Evolutionary conservation across 2,113 vertebrate species (phyloP), one percentile per base, ranked within the genome.

Genomic region (Numenius arquata): DNA sequence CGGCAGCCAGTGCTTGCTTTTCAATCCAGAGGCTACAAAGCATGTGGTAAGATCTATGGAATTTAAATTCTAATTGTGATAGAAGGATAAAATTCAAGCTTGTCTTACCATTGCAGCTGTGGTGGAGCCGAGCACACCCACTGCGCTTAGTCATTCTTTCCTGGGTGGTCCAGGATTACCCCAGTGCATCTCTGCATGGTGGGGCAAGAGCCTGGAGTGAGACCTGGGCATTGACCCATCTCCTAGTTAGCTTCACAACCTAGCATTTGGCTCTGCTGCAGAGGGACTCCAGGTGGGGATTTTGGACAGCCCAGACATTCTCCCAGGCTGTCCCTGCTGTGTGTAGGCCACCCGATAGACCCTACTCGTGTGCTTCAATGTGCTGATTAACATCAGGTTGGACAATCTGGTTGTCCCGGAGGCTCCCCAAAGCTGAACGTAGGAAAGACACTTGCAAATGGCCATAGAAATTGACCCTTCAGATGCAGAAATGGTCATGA

Each of bases 141-240:
- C 13, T 0, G 0, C 1, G 1, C n/a, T 58, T 45, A 43, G 36
- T 32, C 52, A 23, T 22, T 50, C 11, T 29, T 88, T 32, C 22
- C 32, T 47, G 15, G 16, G 55, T 21, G 16, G 16, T 32, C 48
- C 22, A 61, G 26, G 17, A 47, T 32, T 50, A 47, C 22, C 36
- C 20, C 29, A 56, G 15, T 1, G 0, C 0, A 0, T 17, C 17
- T 76, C 41, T 50, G 38, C 32, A 12, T 0, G 17, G 34, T 55
- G 65, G 20, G 29, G 40, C 22, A 66, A 63, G 43, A 80, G 30
- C 11, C 32, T 2, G 0, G 27, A 34, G 22, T 27, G 38, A 45
- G 11, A 59, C n/a, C 15, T 12, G 7, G 11, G 29, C 9, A 32
- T 1, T 40, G 45, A 77, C 8, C 32, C 29, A 55, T 25, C 23